Base-by-base conservation (phyloP, 2,797 vertebrate species). In the Semaprochilodus insignis region DNA sequence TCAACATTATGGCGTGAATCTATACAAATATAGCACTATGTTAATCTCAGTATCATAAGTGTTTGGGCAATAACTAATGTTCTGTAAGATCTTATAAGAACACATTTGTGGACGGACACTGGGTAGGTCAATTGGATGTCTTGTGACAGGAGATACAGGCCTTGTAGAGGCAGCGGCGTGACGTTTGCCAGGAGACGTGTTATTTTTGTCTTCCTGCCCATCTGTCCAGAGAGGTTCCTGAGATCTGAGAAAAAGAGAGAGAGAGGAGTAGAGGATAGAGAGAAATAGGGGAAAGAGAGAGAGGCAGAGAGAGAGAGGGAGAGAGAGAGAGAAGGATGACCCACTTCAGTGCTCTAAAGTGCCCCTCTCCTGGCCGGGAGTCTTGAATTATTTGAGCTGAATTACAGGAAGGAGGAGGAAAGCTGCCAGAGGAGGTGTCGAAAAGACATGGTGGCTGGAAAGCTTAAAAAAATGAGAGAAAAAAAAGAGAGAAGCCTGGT, bases 121-220 rank as follows among this genome's bases (percentile, higher is more conserved):
- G 15, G 27, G 6, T 66, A 15, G 31, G 63, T 66, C 31, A 19
- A 5, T 19, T 65, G 79, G 70, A 14, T 31, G 25, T 4, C 65
- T 72, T 70, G 75, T 86, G 77, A 90, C 88, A 79, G 82, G 87
- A 86, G 90, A 83, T 85, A 86, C 59, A 70, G 81, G 88, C 81
- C 62, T 80, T 85, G 91, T 88, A 87, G 87, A 86, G 91, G 90
- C 89, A 91, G 90, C 87, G 91, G 92, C 91, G 88, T 92, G 92
- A 92, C 88, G 93, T 91, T 89, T 90, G 92, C 92, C 91, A 91
- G 91, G 86, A 90, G 81, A 83, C 34, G 78, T 87, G 90, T 93
- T 94, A 93, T 94, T 94, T 94, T 93, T 93, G 92, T 93, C 91
- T 86, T 91, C 91, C 86, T 77, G 65, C 91, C 93, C 92, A 92